Evolutionary conservation across 2,797 vertebrate species (phyloP).

Genomic region (Mormyrus proboscirostris): DNA sequence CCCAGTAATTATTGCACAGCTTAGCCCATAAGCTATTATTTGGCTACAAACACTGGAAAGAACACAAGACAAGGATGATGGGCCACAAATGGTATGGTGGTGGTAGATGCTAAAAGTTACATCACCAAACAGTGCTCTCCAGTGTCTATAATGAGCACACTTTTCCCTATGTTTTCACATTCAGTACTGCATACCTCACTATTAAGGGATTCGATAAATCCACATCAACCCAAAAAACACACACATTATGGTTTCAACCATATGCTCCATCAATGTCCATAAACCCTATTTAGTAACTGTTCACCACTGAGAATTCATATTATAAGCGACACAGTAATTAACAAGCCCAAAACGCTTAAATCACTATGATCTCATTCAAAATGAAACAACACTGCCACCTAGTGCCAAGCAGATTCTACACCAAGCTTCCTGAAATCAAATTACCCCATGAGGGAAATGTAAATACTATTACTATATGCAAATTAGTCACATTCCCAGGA

Average conservation of each 20-base stretch:
- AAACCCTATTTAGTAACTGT: neutral
- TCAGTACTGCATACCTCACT: neutral
- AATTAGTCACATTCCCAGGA: neutral
- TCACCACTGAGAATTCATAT: neutral
- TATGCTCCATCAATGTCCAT: neutral
- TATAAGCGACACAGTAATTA: neutral
- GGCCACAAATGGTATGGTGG: neutral
- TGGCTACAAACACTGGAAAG: slow-evolving; percentile 11
- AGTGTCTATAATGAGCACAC: neutral
- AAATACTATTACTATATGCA: neutral
- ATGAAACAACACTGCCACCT: slow-evolving; percentile 24
- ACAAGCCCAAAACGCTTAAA: neutral
- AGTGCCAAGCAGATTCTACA: neutral
- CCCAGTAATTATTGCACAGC: neutral
- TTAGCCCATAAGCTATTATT: slow-evolving; percentile 6
- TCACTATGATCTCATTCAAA: neutral
- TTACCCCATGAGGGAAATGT: neutral
- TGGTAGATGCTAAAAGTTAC: neutral
- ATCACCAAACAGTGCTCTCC: neutral
- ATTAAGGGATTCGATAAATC: neutral
- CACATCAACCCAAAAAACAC: slow-evolving; percentile 5
- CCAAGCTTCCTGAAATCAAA: neutral
- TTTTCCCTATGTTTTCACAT: neutral
- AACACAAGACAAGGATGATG: slow-evolving; percentile 6
- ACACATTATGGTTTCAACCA: slow-evolving; percentile 1